A percentile compares a stretch with the other conserved stretches of the same genome.
Evolutionary conservation across 2,797 vertebrate species (phyloP).

Genomic region (Cetoscarus ocellatus): DNA sequence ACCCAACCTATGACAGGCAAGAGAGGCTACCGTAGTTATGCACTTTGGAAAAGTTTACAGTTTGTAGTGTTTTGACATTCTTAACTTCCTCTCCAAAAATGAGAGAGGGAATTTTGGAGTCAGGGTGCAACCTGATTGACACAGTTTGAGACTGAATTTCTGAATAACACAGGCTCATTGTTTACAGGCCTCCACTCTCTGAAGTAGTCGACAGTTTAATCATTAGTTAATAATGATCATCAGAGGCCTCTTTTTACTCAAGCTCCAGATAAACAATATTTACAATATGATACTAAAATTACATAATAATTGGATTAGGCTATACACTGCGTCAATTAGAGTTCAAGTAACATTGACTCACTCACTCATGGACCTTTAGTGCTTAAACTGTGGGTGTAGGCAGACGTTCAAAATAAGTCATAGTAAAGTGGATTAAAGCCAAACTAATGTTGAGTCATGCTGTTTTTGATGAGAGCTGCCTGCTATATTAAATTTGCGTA

Average conservation of each 20-base stretch:
- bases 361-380: slow-evolving; percentile 33
- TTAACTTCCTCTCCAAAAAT: no score
- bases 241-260: neutral
- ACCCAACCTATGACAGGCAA: no score
- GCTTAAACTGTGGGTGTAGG: slow-evolving; percentile 47
- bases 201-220: no score
- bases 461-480: slow-evolving; percentile 37
- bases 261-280: slow-evolving; percentile 4
- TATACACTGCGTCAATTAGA: slow-evolving; percentile 49
- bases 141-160: no score
- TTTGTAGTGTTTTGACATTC: no score
- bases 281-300: slow-evolving; percentile 29
- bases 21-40: no score
- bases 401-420: slow-evolving; percentile 64
- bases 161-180: no score
- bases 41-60: no score
- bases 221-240: no score
- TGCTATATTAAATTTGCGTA: slow-evolving; percentile 40
- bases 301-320: slow-evolving; percentile 53
- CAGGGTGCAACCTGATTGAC: no score
- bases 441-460: slow-evolving; percentile 68
- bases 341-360: slow-evolving; percentile 59
- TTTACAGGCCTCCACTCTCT: no score
- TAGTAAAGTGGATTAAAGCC: slow-evolving; percentile 62
- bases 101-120: no score